A percentile compares a stretch with the other conserved stretches of the same genome.
phyloP scores from a whole-genome alignment of 1,140 invertebrate species.

The Lasaia peninsularis region DNA sequence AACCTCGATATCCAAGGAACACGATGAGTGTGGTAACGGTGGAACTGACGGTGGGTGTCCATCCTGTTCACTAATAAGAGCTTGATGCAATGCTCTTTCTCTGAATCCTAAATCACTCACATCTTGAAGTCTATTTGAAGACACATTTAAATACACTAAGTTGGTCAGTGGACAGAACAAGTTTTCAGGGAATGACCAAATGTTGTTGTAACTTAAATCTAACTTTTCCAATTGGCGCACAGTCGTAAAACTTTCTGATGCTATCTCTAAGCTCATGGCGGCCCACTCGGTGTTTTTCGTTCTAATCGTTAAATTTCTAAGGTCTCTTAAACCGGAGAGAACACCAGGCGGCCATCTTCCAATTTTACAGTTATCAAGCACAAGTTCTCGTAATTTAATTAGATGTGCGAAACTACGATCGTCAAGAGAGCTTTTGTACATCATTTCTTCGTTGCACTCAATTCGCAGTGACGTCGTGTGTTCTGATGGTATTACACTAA shows the following conservation, averaged over 20 bases:
- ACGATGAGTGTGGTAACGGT: constrained; percentile 76
- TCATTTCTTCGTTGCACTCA: constrained; percentile 86
- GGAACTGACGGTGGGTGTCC: constrained; percentile 53
- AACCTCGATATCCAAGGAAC: constrained; percentile 87
- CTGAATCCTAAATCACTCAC: constrained; percentile 88
- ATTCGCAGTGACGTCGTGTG: constrained; percentile 89
- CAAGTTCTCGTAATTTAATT: constrained; percentile 85
- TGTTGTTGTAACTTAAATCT: constrained; percentile 92
- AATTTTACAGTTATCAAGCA: constrained; percentile 91
- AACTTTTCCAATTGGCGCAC: constrained; percentile 87
- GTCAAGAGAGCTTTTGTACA: constrained; percentile 85
- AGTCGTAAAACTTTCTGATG: constrained; percentile 83
- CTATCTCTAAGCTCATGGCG: constrained; percentile 87
- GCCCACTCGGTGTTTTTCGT: constrained; percentile 89
- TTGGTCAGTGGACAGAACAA: constrained; percentile 90
- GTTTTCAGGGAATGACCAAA: constrained; percentile 91
- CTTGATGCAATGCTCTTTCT: constrained; percentile 79
- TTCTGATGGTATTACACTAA: constrained; percentile 90
- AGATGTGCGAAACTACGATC: constrained; percentile 89
- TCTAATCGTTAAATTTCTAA: constrained; percentile 88
- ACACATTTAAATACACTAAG: constrained; percentile 87
- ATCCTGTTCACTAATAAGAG: constrained; percentile 80
- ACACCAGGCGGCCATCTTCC: constrained; percentile 85
- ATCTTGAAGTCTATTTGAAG: constrained; percentile 90
- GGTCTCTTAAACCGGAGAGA: constrained; percentile 84